A percentile compares a stretch with the other conserved stretches of the same genome.
phyloP scores from a whole-genome alignment of 2,797 vertebrate species.

The Acridotheres tristis region DNA sequence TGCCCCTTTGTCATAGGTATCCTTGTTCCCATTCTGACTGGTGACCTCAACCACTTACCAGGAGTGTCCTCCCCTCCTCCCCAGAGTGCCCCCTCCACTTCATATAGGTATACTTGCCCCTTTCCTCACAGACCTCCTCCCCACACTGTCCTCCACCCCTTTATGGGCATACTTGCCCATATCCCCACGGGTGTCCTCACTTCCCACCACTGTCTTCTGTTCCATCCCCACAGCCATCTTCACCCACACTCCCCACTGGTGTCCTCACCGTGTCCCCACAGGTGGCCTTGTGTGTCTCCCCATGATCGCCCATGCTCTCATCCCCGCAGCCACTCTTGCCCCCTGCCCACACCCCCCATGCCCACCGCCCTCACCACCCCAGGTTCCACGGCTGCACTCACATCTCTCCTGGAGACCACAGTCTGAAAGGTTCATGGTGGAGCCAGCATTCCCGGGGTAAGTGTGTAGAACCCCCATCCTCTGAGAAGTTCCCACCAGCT shows the following conservation, averaged over 20 bases:
- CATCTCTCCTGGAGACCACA: rapidly evolving
- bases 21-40: neutral
- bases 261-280: neutral
- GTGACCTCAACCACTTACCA: neutral
- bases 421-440: neutral
- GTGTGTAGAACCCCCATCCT: neutral
- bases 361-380: rapidly evolving
- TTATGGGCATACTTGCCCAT: neutral
- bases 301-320: neutral
- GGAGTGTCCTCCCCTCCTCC: neutral
- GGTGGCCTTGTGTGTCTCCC: neutral
- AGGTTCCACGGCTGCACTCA: rapidly evolving
- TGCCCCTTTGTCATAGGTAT: neutral
- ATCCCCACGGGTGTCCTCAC: neutral
- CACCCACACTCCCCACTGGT: neutral
- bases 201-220: neutral
- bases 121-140: neutral
- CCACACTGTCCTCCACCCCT: no score
- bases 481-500: neutral
- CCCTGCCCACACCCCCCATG: neutral
- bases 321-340: neutral
- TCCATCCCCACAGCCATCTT: no score
- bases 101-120: no score
- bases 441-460: neutral
- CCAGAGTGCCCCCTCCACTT: neutral